Evolutionary conservation across 1,140 invertebrate genomes (phyloP).

Genomic region (Aphaenogaster ashmeadi): DNA sequence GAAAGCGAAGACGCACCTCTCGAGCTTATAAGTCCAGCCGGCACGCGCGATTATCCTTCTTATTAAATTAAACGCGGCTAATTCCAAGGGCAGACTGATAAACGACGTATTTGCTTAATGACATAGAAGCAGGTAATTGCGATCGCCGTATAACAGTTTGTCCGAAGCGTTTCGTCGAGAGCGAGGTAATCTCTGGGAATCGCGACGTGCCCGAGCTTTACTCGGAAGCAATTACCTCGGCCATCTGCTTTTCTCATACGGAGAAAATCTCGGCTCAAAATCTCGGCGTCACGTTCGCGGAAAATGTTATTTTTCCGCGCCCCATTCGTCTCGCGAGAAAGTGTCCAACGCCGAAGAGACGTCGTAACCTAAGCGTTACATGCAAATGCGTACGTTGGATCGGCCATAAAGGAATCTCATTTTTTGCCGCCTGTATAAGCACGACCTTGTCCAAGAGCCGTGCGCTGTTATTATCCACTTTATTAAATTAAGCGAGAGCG

Average conservation of each 20-base stretch:
- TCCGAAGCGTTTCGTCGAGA: slow-evolving; percentile 44
- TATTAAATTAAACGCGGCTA: slow-evolving; percentile 65
- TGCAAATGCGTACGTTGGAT: not conserved
- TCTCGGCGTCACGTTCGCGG: not conserved
- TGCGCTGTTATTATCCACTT: slow-evolving; percentile 58
- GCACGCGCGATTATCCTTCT: slow-evolving; percentile 58
- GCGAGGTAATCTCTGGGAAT: slow-evolving; percentile 41
- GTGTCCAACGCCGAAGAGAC: not conserved
- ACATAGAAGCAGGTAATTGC: slow-evolving; percentile 54
- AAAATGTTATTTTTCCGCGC: not conserved
- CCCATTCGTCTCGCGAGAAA: not conserved
- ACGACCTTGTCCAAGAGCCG: slow-evolving; percentile 41
- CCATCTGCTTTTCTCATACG: slow-evolving; percentile 18
- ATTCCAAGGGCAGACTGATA: slow-evolving; percentile 45
- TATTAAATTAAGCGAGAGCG: slow-evolving; percentile 61
- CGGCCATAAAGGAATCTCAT: not conserved
- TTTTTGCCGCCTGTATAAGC: slow-evolving; percentile 12
- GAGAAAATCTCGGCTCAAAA: not conserved
- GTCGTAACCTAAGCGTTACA: not conserved
- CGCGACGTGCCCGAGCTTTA: slow-evolving; percentile 26
- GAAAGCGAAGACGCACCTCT: not conserved
- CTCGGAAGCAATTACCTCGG: slow-evolving; percentile 36
- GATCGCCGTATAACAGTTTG: slow-evolving; percentile 36
- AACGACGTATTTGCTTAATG: slow-evolving; percentile 60
- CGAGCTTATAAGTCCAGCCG: not conserved